A percentile compares a stretch with the other conserved stretches of the same genome.
Evolutionary conservation across 2,113 vertebrate genomes (phyloP).

Genomic region (Lepus timidus): DNA sequence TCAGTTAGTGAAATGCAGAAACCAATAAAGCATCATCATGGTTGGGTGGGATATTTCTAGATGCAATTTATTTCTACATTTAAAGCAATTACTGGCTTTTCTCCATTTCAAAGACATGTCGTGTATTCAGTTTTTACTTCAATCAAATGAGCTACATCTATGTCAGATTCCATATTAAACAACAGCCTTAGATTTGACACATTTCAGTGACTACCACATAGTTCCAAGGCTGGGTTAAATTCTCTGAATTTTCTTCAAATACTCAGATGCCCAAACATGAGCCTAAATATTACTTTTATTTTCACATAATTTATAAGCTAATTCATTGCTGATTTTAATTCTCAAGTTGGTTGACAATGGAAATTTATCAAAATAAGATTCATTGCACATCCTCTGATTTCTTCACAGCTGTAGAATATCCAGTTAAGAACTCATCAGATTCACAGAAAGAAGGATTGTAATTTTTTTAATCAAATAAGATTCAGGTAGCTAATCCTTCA

Average conservation of each 20-base stretch:
- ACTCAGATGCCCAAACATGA: slow-evolving; percentile 81
- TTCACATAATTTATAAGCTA: slow-evolving; percentile 83
- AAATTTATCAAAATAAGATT: slow-evolving; percentile 75
- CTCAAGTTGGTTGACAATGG: slow-evolving; percentile 76
- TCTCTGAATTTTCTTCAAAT: slow-evolving; percentile 68
- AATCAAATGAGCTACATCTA: slow-evolving; percentile 86
- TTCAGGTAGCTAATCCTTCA: neutral
- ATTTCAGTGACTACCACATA: slow-evolving; percentile 79
- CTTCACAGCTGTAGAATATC: slow-evolving; percentile 31
- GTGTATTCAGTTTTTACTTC: slow-evolving; percentile 86
- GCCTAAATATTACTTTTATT: slow-evolving; percentile 85
- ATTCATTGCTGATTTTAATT: slow-evolving; percentile 71
- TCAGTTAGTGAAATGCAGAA: slow-evolving; percentile 89
- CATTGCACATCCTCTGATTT: slow-evolving; percentile 36
- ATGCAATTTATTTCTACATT: slow-evolving; percentile 88
- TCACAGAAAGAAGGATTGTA: slow-evolving; percentile 48
- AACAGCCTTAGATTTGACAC: slow-evolving; percentile 84
- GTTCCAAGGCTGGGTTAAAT: slow-evolving; percentile 82
- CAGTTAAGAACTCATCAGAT: slow-evolving; percentile 48
- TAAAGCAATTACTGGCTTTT: slow-evolving; percentile 87
- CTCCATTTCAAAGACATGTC: slow-evolving; percentile 84
- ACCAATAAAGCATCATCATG: slow-evolving; percentile 86
- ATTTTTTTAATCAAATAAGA: neutral
- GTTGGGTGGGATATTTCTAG: slow-evolving; percentile 83
- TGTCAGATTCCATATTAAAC: slow-evolving; percentile 87